These are phyloP conservation scores for Crenichthys baileyi DNA, from an alignment of 2,797 vertebrate genomes.

Conservation along the genomic window DNA sequence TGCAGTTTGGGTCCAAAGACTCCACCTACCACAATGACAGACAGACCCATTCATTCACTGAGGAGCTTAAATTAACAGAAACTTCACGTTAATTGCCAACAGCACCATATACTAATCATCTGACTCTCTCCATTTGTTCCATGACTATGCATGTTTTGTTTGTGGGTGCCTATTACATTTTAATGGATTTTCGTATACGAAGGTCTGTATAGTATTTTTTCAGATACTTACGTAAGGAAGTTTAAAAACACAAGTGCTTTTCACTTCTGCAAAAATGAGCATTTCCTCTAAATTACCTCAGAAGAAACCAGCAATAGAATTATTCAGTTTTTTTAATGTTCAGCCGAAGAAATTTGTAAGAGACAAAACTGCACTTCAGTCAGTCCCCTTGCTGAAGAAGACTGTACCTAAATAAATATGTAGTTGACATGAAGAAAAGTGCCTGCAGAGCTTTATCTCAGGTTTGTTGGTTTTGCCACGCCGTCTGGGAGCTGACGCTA, in stretches of 20 bases:
- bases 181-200: not conserved
- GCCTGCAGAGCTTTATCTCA: not conserved
- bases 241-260: not conserved
- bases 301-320: not conserved
- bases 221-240: slow-evolving; percentile 7
- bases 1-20: slow-evolving; percentile 4
- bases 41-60: not conserved
- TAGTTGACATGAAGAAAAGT: slow-evolving; percentile 15
- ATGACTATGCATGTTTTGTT: not conserved
- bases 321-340: not conserved
- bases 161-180: not conserved
- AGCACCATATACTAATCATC: not conserved
- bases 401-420: not conserved
- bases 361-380: not conserved
- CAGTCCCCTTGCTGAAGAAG: not conserved
- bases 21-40: slow-evolving; percentile 9
- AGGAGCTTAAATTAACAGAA: not conserved
- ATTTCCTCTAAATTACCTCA: slow-evolving; percentile 1
- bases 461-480: slow-evolving; percentile 4
- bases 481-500: slow-evolving; percentile 13
- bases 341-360: not conserved
- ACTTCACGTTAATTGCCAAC: not conserved
- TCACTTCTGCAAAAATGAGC: slow-evolving; percentile 12
- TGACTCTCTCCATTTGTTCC: not conserved
- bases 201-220: not conserved